Percentiles rank a stretch among this genome's conserved stretches.
Conservation (phyloP, 1,140 invertebrate genomes). For the Galendromus occidentalis region DNA sequence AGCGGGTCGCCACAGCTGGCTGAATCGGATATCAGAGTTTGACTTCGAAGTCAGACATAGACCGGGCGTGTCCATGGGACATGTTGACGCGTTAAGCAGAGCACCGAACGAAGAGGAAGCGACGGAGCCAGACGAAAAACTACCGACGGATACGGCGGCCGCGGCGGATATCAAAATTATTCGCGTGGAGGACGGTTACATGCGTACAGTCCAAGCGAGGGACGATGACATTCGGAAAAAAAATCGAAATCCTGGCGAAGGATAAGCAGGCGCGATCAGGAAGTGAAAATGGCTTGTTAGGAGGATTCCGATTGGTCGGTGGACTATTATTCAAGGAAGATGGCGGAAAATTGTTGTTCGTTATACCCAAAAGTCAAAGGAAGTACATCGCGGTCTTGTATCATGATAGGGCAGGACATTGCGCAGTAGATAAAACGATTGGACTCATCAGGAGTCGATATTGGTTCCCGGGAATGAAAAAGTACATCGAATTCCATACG, state of each 20-base stretch:
- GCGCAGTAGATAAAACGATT: conserved; percentile 5
- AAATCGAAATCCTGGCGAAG: too few relatives aligned
- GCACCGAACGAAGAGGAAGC: background rate
- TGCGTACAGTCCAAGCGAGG: too few relatives aligned
- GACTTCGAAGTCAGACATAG: conserved; percentile 18
- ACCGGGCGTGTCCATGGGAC: conserved; percentile 17
- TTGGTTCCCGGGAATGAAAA: conserved; percentile 1
- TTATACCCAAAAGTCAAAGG: background rate
- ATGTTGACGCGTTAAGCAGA: background rate
- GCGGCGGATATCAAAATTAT: too few relatives aligned
- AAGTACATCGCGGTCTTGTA: background rate
- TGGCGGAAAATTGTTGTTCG: background rate
- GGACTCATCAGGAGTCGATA: background rate
- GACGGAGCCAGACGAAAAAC: background rate
- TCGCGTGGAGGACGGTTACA: too few relatives aligned
- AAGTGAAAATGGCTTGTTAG: too few relatives aligned
- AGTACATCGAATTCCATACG: background rate
- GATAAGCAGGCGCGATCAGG: too few relatives aligned
- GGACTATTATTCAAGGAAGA: too few relatives aligned
- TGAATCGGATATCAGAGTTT: background rate
- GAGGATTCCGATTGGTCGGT: too few relatives aligned
- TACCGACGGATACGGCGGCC: too few relatives aligned
- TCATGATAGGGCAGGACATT: background rate
- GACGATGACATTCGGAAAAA: too few relatives aligned
- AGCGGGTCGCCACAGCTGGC: background rate